Evolutionary conservation across 2,113 vertebrate genomes (phyloP).

Genomic region (Megalops atlanticus): DNA sequence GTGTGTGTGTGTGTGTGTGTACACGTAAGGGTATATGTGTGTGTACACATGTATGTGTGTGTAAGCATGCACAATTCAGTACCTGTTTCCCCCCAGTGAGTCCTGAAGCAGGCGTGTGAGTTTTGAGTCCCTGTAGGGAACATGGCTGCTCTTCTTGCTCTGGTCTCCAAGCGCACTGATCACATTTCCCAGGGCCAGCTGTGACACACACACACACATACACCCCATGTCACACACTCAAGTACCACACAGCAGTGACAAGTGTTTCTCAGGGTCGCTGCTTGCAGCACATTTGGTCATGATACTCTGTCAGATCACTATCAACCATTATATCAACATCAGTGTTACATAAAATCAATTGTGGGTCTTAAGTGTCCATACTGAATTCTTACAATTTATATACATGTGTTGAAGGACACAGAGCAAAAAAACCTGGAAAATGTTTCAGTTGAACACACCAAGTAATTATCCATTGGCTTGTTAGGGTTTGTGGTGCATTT

Average conservation of each 20-base stretch:
- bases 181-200: slow-evolving; percentile 94
- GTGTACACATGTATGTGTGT: no score
- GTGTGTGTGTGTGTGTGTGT: neutral
- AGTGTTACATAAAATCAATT: no score
- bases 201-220: slow-evolving; percentile 30
- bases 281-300: neutral
- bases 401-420: no score
- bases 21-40: neutral
- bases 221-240: neutral
- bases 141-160: slow-evolving; percentile 86
- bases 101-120: slow-evolving; percentile 96
- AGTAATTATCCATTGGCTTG: no score
- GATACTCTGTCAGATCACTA: neutral
- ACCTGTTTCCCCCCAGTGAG: slow-evolving; percentile 98
- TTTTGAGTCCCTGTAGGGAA: slow-evolving; percentile 97
- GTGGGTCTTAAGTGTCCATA: no score
- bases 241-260: neutral
- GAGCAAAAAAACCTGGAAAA: no score
- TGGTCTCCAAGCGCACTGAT: slow-evolving; percentile 96
- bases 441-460: no score
- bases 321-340: neutral
- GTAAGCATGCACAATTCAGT: slow-evolving; percentile 10
- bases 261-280: neutral
- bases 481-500: no score
- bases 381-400: no score